phyloP scores from a whole-genome alignment of 2,113 vertebrate genomes.

The Malurus melanocephalus region DNA sequence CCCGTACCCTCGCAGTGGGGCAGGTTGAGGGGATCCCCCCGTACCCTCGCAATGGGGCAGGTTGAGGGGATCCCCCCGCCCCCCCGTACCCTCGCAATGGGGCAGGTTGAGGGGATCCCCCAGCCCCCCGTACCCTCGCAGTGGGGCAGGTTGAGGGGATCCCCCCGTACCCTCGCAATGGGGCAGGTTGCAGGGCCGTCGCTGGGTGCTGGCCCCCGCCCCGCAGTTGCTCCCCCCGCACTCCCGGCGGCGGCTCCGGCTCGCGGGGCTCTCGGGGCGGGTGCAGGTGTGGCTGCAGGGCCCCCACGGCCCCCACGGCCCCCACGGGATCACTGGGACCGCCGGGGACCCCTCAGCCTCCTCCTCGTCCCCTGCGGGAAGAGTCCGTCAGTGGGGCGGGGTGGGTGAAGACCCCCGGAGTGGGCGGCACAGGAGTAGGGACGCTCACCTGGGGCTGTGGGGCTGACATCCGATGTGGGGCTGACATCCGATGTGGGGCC shows the following conservation, averaged over 20 bases:
- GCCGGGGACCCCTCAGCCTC: slow-evolving; percentile 64
- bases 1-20: too few relatives aligned
- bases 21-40: too few relatives aligned
- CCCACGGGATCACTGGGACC: slow-evolving; percentile 50
- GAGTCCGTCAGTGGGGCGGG: background rate
- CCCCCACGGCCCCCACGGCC: slow-evolving; percentile 66
- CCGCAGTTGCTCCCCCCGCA: slow-evolving; percentile 66
- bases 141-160: too few relatives aligned
- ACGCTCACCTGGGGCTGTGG: slow-evolving; percentile 54
- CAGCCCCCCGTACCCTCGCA: background rate
- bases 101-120: background rate
- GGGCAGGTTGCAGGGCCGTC: slow-evolving; percentile 80
- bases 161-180: slow-evolving; percentile 56
- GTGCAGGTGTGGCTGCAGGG: slow-evolving; percentile 82
- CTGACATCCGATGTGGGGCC: too few relatives aligned
- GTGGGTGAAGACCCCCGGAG: background rate
- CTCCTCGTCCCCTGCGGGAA: background rate
- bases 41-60: slow-evolving; percentile 73
- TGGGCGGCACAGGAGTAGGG: background rate
- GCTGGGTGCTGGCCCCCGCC: background rate
- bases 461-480: slow-evolving; percentile 32
- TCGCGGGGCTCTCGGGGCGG: slow-evolving; percentile 66
- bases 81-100: too few relatives aligned
- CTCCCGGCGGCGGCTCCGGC: slow-evolving; percentile 64
- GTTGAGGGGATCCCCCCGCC: slow-evolving; percentile 51